Evolutionary conservation across 2,888 invertebrate species (phyloP).

Genomic region (Fragum fragum): DNA sequence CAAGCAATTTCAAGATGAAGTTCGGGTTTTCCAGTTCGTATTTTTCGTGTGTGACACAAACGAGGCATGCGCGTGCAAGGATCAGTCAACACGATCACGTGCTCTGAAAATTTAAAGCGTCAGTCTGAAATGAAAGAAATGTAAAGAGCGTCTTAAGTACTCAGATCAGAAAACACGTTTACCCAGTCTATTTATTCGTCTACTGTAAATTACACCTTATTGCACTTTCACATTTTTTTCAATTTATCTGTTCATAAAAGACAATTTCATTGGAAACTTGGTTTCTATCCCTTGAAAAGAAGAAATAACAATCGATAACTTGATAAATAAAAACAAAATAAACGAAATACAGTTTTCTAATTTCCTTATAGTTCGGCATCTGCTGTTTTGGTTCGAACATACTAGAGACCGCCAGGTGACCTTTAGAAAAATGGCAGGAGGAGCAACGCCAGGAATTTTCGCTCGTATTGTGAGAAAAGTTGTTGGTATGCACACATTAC

Average conservation of each 20-base stretch:
- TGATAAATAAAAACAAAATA: no score
- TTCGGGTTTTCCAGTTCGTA: not conserved
- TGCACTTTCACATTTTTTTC: no score
- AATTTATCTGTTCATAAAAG: no score
- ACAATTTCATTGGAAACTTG: no score
- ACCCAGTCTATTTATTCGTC: not conserved
- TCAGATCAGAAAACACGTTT: not conserved
- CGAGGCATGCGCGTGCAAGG: constrained; percentile 14
- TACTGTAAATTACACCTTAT: not conserved
- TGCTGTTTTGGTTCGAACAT: not conserved
- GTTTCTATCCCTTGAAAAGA: no score
- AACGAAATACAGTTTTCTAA: no score
- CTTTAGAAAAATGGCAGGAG: constrained; percentile 18
- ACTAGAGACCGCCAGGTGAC: not conserved
- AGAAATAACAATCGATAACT: no score
- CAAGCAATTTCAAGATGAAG: not conserved
- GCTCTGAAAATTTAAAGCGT: constrained; percentile 4
- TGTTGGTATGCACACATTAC: no score
- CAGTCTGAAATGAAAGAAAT: not conserved
- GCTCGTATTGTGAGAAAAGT: not conserved
- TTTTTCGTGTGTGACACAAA: not conserved
- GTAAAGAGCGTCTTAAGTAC: not conserved
- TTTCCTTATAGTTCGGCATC: no score
- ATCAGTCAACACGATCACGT: not conserved
- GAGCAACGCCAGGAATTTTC: not conserved